Evolutionary conservation across 2,113 vertebrate genomes (phyloP).

Genomic region (Proterorhinus semilunaris): DNA sequence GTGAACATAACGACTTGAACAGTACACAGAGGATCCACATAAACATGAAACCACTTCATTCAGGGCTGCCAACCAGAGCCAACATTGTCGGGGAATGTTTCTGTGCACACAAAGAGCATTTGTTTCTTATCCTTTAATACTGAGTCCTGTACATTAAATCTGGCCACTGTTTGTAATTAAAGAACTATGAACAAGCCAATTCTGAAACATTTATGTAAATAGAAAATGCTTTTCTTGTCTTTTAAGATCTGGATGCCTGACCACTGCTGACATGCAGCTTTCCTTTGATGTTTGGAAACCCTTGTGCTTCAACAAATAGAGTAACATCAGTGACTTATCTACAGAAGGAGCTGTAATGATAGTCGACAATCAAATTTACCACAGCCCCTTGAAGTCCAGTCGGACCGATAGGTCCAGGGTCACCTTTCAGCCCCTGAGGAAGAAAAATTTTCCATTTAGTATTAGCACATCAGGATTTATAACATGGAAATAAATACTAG

Average conservation of each 20-base stretch:
- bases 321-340: not conserved
- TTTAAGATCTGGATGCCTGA: not conserved
- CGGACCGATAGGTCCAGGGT: conserved; percentile 3
- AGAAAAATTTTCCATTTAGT: not conserved
- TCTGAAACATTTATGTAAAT: not conserved
- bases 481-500: too few relatives aligned
- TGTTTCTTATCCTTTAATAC: not conserved
- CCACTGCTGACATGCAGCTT: not conserved
- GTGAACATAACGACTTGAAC: conserved; percentile 6
- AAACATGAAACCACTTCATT: conserved; percentile 12
- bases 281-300: not conserved
- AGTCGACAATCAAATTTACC: not conserved
- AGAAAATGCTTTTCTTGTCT: not conserved
- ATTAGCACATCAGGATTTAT: too few relatives aligned
- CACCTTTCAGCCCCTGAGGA: conserved; percentile 5
- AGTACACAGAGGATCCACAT: conserved; percentile 3
- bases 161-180: not conserved
- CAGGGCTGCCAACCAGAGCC: not conserved
- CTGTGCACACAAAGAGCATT: not conserved
- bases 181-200: not conserved
- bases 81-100: not conserved
- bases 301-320: not conserved
- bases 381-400: not conserved
- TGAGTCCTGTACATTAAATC: not conserved
- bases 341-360: not conserved